Percentiles rank a stretch among this genome's conserved stretches.
These are phyloP conservation scores for Cinara cedri DNA, from an alignment of 2,888 invertebrate genomes.

Conservation along the genomic window DNA sequence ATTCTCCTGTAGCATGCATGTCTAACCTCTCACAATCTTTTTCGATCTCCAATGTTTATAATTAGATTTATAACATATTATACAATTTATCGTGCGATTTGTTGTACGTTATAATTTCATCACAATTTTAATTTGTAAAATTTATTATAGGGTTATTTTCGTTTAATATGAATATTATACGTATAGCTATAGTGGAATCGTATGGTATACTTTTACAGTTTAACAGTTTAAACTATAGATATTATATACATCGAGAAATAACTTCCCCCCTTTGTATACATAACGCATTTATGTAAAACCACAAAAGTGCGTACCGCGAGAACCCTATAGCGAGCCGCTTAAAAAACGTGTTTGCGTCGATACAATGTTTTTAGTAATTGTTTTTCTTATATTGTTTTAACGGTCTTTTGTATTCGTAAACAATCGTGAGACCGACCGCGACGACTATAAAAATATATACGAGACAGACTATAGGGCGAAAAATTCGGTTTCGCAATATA, in stretches of 20 bases:
- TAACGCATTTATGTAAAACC: neutral
- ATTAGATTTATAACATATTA: too few relatives aligned
- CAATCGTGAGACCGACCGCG: constrained; percentile 9
- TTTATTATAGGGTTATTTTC: too few relatives aligned
- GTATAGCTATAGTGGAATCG: too few relatives aligned
- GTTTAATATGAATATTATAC: too few relatives aligned
- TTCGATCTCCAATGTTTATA: too few relatives aligned
- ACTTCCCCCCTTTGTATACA: neutral
- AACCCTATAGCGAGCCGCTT: neutral
- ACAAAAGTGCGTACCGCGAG: constrained; percentile 6
- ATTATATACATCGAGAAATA: neutral
- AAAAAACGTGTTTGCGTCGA: constrained; percentile 16
- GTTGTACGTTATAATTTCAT: too few relatives aligned
- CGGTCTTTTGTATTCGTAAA: constrained; percentile 29
- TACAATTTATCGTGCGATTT: too few relatives aligned
- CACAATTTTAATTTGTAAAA: too few relatives aligned
- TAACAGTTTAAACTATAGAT: too few relatives aligned
- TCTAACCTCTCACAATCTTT: too few relatives aligned
- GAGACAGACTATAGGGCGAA: constrained; percentile 29
- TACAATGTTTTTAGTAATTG: constrained; percentile 45
- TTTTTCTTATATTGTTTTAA: constrained; percentile 48
- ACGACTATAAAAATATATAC: neutral
- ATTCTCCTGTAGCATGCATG: too few relatives aligned
- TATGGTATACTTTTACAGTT: too few relatives aligned
- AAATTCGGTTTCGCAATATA: constrained; percentile 36